Base-by-base conservation (phyloP, 2,797 vertebrate species). In the Miichthys miiuy region DNA sequence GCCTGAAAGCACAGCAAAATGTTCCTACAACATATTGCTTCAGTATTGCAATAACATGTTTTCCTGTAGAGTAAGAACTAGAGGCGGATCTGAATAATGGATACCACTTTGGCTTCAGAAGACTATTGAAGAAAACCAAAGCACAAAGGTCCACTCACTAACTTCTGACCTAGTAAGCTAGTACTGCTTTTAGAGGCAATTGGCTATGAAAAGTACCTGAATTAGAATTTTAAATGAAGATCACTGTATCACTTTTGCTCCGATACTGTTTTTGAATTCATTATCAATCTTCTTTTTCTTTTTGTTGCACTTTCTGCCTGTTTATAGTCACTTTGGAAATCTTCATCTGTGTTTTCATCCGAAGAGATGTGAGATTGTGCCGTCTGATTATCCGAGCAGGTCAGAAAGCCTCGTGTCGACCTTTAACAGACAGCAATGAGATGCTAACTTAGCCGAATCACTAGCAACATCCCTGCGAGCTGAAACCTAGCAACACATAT, bases 401-500 rank as follows among this genome's bases (percentile, higher is more conserved):
- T 68, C 47, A 20, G 14, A 11, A 1, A 4, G 20, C 16, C 20
- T 10, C 3, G 17, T 4, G 3, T 13, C 10, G 5, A 62, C 56
- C 57, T 68, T 42, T 50, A 48, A 52, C 71, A 60, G 5, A 3
- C 1, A 17, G 44, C 23, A 16, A 16, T 1, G 25, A 71, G 51
- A 48, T 2, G 41, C 27, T 27, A 41, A 54, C 60, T 21, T 1
- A 44, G 12, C 17, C 11, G 34, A 38, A 9, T 38, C 34, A 38
- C 34, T 38, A 5, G 44, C 47, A 64, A 23, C 63, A 68, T 51
- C 50, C 25, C 23, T 12, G 73, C 13, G 44, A 51, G 47, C 41
- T 30, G 65, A 83, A 77, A 72, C 84, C 69, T 72, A 76, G 70
- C 80, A 78, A 85, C 75, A 72, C 30, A 4, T 20, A 16, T 25